These are phyloP conservation scores for Drosophila lacteicornis DNA, from an alignment of 1,140 invertebrate genomes.

Conservation along the genomic window DNA sequence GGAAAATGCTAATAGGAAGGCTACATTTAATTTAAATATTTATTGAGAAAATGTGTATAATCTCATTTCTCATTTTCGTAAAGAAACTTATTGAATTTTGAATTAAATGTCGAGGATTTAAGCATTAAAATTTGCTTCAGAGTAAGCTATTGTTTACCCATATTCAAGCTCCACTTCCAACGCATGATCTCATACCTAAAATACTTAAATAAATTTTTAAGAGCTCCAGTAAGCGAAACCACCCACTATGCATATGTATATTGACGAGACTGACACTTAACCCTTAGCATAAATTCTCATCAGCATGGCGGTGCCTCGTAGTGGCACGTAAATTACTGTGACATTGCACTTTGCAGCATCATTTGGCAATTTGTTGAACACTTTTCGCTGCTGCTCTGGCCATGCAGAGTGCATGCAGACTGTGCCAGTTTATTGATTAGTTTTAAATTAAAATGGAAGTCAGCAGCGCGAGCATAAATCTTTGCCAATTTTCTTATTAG, in stretches of 20 bases:
- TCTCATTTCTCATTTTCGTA: too few species aligned
- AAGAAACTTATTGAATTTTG: not conserved
- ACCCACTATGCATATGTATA: conserved; percentile 50
- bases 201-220: conserved; percentile 1
- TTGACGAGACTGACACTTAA: conserved; percentile 62
- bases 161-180: not conserved
- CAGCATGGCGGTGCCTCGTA: conserved; percentile 50
- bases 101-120: too few species aligned
- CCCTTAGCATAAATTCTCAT: conserved; percentile 82
- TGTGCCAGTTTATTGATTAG: conserved; percentile 73
- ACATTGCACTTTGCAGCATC: conserved; percentile 78
- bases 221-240: not conserved
- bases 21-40: too few species aligned
- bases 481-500: conserved; percentile 73
- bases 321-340: conserved; percentile 79
- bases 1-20: not conserved
- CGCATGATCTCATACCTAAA: conserved; percentile 12
- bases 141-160: not conserved
- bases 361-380: conserved; percentile 68
- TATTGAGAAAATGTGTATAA: too few species aligned
- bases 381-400: conserved; percentile 27
- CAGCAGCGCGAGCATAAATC: conserved; percentile 62
- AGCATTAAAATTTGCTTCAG: not conserved
- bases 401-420: not conserved
- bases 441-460: conserved; percentile 76